These are phyloP conservation scores for Selene dorsalis DNA, from an alignment of 2,797 vertebrate species.

Conservation along the genomic window DNA sequence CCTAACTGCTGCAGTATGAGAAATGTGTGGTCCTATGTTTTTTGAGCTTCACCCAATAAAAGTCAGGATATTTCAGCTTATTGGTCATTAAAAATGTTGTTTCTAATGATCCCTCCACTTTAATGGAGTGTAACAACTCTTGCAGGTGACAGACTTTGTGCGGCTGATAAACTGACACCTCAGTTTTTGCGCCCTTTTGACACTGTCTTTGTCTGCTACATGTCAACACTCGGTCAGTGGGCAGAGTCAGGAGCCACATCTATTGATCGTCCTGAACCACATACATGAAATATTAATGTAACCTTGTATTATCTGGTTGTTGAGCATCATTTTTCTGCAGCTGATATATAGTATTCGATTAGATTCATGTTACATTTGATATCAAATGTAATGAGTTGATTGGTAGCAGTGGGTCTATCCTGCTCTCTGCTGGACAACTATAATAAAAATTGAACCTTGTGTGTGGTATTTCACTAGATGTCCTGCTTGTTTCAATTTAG, in stretches of 20 bases:
- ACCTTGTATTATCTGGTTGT: constrained; percentile 52
- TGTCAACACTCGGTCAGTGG: constrained; percentile 25
- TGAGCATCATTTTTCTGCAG: constrained; percentile 30
- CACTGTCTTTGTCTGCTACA: neutral
- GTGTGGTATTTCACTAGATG: neutral
- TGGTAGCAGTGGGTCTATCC: neutral
- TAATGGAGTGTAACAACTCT: neutral
- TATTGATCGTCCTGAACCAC: constrained; percentile 72
- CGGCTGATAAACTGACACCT: neutral
- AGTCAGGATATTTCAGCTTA: neutral
- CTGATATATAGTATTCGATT: neutral
- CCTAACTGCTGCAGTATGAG: neutral
- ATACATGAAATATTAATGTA: constrained; percentile 77
- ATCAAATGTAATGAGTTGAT: neutral
- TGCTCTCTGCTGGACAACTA: neutral
- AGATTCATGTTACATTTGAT: constrained; percentile 13
- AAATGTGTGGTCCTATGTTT: neutral
- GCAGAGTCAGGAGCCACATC: constrained; percentile 53
- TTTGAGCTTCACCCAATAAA: neutral
- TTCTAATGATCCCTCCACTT: neutral
- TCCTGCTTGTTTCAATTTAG: neutral
- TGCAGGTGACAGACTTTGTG: neutral
- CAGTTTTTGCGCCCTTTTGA: neutral
- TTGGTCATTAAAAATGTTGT: neutral
- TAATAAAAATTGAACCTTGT: neutral